phyloP scores from a whole-genome alignment of 1,140 invertebrate species.

The Odontomachus brunneus region DNA sequence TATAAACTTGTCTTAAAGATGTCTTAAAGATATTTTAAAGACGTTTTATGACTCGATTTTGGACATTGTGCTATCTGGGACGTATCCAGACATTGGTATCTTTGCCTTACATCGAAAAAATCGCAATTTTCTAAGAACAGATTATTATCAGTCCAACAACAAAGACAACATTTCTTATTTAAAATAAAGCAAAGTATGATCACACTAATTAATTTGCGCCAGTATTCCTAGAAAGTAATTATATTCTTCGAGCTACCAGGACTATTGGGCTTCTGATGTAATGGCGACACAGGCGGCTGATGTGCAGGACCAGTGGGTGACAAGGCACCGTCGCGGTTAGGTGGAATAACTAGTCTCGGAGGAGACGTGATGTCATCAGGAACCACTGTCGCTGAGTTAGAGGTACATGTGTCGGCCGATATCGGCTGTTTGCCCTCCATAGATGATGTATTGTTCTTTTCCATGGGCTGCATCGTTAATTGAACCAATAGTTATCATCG shows the following conservation, averaged over 20 bases:
- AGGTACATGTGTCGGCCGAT: conserved; percentile 69
- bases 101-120: not conserved
- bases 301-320: conserved; percentile 80
- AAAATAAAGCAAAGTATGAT: too few species aligned
- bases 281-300: conserved; percentile 84
- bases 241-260: conserved; percentile 73
- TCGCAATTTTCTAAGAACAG: too few species aligned
- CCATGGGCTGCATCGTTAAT: conserved; percentile 78
- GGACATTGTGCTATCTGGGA: too few species aligned
- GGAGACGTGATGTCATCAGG: conserved; percentile 78
- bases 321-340: conserved; percentile 79
- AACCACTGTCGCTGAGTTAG: conserved; percentile 53
- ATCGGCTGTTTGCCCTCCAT: conserved; percentile 78
- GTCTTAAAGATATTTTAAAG: too few species aligned
- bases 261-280: conserved; percentile 84
- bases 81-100: too few species aligned
- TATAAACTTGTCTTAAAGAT: too few species aligned
- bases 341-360: conserved; percentile 79
- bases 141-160: too few species aligned
- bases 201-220: too few species aligned
- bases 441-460: conserved; percentile 84
- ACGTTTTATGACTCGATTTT: too few species aligned
- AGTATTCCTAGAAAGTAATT: too few species aligned
- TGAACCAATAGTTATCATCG: not conserved
- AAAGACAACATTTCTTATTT: too few species aligned